These are phyloP conservation scores for Tylochromis polylepis DNA, from an alignment of 2,113 vertebrate species.

Conservation along the genomic window DNA sequence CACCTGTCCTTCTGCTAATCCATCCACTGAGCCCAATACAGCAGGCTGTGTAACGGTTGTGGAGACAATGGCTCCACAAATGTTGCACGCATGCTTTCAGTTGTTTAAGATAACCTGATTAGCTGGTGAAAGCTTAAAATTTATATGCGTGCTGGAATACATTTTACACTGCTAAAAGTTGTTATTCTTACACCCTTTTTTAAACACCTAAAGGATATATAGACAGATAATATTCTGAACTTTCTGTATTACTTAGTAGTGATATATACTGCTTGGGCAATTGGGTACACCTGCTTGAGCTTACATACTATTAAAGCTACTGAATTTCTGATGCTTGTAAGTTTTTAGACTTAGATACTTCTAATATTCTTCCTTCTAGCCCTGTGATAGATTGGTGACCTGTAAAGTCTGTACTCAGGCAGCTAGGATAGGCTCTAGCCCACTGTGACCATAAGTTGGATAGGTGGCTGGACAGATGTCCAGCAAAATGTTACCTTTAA, in stretches of 20 bases:
- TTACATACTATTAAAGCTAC: neutral
- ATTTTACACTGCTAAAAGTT: neutral
- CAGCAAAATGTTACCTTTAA: neutral
- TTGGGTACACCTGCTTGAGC: neutral
- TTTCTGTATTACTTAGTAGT: neutral
- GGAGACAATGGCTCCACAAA: neutral
- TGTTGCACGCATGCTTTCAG: neutral
- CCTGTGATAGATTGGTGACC: neutral
- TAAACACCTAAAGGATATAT: neutral
- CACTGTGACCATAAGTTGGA: neutral
- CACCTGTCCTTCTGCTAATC: conserved; percentile 44
- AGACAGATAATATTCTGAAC: neutral
- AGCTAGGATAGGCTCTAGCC: neutral
- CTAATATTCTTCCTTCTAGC: neutral
- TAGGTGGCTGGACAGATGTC: neutral
- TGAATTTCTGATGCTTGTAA: neutral
- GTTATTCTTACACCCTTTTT: neutral
- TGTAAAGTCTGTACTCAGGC: neutral
- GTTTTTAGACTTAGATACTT: neutral
- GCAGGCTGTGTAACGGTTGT: neutral
- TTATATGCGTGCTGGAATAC: accelerated
- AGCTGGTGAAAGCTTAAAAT: neutral
- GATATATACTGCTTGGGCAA: neutral
- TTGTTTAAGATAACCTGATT: neutral
- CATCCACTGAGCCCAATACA: neutral